Evolutionary conservation across 2,888 invertebrate species (phyloP), one percentile per base, ranked within the genome.

Genomic region (Sinhomidia bicolor): DNA sequence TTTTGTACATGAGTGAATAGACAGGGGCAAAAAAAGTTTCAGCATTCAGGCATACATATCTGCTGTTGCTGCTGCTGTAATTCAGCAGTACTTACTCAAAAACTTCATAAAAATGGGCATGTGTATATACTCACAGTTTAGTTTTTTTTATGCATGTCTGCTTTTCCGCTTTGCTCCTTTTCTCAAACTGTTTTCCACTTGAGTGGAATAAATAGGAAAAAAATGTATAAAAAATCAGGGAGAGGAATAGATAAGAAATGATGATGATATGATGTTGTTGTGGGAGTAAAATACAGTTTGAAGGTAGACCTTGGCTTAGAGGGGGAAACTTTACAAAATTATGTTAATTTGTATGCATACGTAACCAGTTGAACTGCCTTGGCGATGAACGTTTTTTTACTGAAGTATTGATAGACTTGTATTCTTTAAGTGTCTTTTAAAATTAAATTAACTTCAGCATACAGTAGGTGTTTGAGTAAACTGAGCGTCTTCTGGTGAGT

Each of bases 191-290:
- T 76, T 76, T 76, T 76, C 12, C 76, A 51, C 44, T 71, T 26
- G 14, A 76, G 47, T 71, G 51, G 51, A 7, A 36, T 51, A 76
- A 76, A 51, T 76, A 51, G n/a, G 76, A 51, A 29, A 23, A 47
- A 76, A 36, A 17, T 12, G 23, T 60, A 81, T 62, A 60, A 81
- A 62, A 68, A 17, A n/a, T n/a, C n/a, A 17, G 2, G 65, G 36
- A 36, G 10, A 29, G n/a, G 4, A 9, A 62, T 29, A 36, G 62
- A 14, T 5, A 10, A 57, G 3, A 5, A n/a, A n/a, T n/a, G n/a
- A n/a, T n/a, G n/a, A n/a, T n/a, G n/a, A n/a, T n/a, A 57, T 26
- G 62, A 29, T 62, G 26, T 12, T 62, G 62, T 26, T 62, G 1
- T 10, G 6, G 14, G 12, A 10, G 51, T 14, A 57, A 57, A 6